A percentile compares a stretch with the other conserved stretches of the same genome.
These are phyloP conservation scores for Bursaphelenchus mucronatus DNA, from an alignment of 1,140 invertebrate genomes.

Conservation along the genomic window DNA sequence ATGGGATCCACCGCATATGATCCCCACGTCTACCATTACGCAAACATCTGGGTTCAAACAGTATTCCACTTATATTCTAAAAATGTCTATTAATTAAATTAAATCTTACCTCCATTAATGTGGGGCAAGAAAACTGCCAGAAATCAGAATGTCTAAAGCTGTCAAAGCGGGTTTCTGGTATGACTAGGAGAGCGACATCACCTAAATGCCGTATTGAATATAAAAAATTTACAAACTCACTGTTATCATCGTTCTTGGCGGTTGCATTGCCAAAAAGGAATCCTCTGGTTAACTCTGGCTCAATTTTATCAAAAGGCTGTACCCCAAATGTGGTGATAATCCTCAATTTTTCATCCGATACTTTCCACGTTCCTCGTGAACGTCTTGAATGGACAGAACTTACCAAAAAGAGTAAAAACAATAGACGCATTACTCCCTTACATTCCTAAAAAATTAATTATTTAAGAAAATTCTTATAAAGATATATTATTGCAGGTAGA, in stretches of 20 bases:
- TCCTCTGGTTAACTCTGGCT: constrained; percentile 8
- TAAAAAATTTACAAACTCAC: neutral
- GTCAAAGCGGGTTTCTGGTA: constrained; percentile 4
- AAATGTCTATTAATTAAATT: constrained; percentile 70
- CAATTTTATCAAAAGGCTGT: constrained; percentile 11
- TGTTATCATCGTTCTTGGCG: neutral
- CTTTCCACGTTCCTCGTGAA: constrained; percentile 7
- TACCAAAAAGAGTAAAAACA: too few relatives aligned
- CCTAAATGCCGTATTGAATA: neutral
- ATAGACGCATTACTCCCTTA: too few relatives aligned
- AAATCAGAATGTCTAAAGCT: constrained; percentile 12
- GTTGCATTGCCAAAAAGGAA: constrained; percentile 19
- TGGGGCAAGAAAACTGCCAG: constrained; percentile 13
- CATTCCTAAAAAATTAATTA: too few relatives aligned
- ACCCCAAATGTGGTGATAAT: constrained; percentile 11
- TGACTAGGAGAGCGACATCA: constrained; percentile 7
- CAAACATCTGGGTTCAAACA: constrained; percentile 78
- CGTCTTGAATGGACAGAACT: neutral
- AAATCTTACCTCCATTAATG: neutral
- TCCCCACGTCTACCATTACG: constrained; percentile 72
- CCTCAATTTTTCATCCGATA: constrained; percentile 1
- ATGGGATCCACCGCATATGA: constrained; percentile 81
- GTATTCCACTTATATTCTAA: constrained; percentile 72
- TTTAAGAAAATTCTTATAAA: neutral
- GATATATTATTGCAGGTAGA: neutral